Evolutionary conservation across 23 tunicate species (phyloP), one percentile per base, ranked within the genome.

Genomic region (Trididemnum clinides): DNA sequence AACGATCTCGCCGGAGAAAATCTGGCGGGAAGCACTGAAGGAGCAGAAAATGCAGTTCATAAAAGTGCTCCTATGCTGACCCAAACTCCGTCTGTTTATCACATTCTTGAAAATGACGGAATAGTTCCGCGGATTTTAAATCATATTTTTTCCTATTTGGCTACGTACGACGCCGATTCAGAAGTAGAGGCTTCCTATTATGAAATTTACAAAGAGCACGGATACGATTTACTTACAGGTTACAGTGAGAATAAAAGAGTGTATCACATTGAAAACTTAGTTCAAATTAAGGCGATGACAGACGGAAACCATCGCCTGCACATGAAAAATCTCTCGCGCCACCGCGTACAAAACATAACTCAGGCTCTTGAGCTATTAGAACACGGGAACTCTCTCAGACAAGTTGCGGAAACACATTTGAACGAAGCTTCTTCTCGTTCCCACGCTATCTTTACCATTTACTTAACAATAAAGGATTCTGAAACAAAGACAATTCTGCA

Each of bases 341-440:
- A 86, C 35, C 19, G 26, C 1, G 88, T 74, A 0, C 69, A 81
- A 19, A 36, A 84, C 34, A 64, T 64, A 64, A 77, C 65, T 36
- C 90, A 97, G 36, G 99, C 99, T 0, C 51, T 93, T 39, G 87
- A 92, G 59, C 90, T 88, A 38, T 76, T 97, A 23, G 54, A 80
- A 34, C 50, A 72, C 38, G 99, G 99, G 7, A 94, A 95, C 80
- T 77, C 89, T 10, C 89, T 89, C 65, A 80, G 99, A 30, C 73
- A 85, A 23, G 83, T 92, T 21, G 99, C 99, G 7, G 99, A 97
- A 86, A 97, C 99, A 3, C 97, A 86, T 80, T 50, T 92, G 81
- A 97, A 97, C 64, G 89, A 92, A 33, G 97, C 97, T 19, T 89
- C 95, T 12, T 88, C 97, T 1, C 66, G 99, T 15, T 94, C 97